Evolutionary conservation across 2,888 invertebrate genomes (phyloP), one percentile per base, ranked within the genome.

Genomic region (Dimorphilus gyrociliatus): DNA sequence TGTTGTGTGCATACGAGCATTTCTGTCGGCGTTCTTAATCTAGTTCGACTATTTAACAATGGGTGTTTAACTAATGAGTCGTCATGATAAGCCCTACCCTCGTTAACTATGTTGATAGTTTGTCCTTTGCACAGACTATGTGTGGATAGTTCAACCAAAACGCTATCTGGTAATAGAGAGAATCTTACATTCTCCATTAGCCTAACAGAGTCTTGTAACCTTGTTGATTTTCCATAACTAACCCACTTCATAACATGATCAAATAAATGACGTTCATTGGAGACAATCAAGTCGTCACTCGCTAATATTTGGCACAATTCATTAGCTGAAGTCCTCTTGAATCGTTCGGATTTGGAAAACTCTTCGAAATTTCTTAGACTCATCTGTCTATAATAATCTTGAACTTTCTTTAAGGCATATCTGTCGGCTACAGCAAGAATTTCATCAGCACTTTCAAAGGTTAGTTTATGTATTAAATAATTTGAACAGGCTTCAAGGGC

Each of bases 361-460:
- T 55, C 53, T 15, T 44, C 48, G 39, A 59, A 59, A 19, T 53
- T 50, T 13, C 40, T 41, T 29, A 55, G 46, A 24, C 55, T 54
- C 46, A 53, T 51, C 29, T 45, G 42, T 31, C 51, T 48, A 50
- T 54, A 57, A 37, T 50, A 50, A 2, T 42, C 38, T 5, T 43
- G 36, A 1, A 59, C 55, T 21, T 46, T 44, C 14, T 48, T 46
- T 21, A 59, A 40, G 2, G 55, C 54, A 33, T 56, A 57, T 0
- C 52, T 55, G 36, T 57, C 55, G 0, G 56, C 55, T 15, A 59
- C 52, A 25, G 47, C 44, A 6, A 58, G 39, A 32, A 58, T 48
- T 25, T 53, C 54, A 17, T 58, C 54, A 3, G 55, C 51, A 33
- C 56, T 58, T n/a, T 51, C 50, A 38, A 56, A 56, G 1, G 53